Conservation (phyloP, 2,113 vertebrate genomes). For the Corydoras maculifer region DNA sequence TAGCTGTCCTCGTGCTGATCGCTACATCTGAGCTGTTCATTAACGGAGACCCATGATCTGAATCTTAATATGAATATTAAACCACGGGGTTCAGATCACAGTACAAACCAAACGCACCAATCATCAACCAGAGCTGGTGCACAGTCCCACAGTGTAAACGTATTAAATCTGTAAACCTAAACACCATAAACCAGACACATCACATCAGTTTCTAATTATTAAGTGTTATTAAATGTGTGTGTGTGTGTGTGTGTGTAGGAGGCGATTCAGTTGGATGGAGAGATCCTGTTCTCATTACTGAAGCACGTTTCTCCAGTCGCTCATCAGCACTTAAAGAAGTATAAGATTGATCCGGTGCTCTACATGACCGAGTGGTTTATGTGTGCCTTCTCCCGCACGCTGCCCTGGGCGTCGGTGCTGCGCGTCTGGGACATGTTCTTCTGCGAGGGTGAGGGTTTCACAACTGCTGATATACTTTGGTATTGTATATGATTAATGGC, state of each 20-base stretch:
- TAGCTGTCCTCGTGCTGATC: slow-evolving; percentile 1
- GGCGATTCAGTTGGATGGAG: slow-evolving; percentile 92
- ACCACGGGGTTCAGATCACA: no score
- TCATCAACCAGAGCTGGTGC: no score
- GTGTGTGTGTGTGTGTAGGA: slow-evolving; percentile 63
- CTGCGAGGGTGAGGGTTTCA: slow-evolving; percentile 77
- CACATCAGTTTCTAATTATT: no score
- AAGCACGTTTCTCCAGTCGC: slow-evolving; percentile 76
- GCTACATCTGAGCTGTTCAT: slow-evolving; percentile 9
- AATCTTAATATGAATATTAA: no score
- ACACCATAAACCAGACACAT: no score
- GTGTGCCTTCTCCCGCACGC: slow-evolving; percentile 92
- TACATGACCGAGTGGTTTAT: slow-evolving; percentile 99
- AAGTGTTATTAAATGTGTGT: no score
- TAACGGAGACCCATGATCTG: not conserved
- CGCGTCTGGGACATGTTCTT: slow-evolving; percentile 98
- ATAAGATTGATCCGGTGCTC: slow-evolving; percentile 90
- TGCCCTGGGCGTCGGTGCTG: slow-evolving; percentile 93
- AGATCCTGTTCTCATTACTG: slow-evolving; percentile 88
- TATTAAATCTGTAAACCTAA: no score
- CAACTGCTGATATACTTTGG: not conserved
- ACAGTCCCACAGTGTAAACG: no score
- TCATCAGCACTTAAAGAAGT: slow-evolving; percentile 85
- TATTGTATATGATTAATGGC: no score
- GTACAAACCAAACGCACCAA: no score